Base-by-base conservation (phyloP, 2,797 vertebrate genomes). In the Oryzias sinensis region DNA sequence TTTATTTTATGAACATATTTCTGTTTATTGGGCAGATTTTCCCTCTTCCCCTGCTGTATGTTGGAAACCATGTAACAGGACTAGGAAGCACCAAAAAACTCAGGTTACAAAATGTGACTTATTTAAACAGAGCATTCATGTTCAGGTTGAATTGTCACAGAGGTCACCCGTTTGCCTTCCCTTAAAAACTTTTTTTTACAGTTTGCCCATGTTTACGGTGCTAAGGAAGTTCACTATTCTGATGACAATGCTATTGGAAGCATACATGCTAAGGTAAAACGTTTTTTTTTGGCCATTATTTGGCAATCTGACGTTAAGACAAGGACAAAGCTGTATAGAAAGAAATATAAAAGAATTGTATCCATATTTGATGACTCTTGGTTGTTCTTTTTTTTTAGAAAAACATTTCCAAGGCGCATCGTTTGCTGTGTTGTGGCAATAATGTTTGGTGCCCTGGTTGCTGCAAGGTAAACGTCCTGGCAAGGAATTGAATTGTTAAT, bases 121-220 rank as follows among this genome's bases (percentile, higher is more conserved):
- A 20, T 93, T 62, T 58, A 3, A 4, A 8, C 6, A n/a, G 2
- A 49, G 25, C 3, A 43, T 2, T 57, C 2, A 17, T 42, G 15
- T 3, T 6, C 2, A n/a, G 44, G 33, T 52, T 43, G 2, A 2
- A 5, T 1, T 14, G 53, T 6, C 15, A 51, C 61, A 4, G 5
- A 4, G 14, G 1, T 45, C 6, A 9, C 62, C 11, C 49, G 14
- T 13, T 17, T 48, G 11, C 11, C 56, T 44, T 42, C 1, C 7
- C 2, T 14, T 22, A 22, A 7, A 29, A 61, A 68, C 43, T 0
- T 0, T 72, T 53, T 86, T 86, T 80, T 57, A 61, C 92, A 98
- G 95, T 78, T 91, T 97, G 76, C 95, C 95, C n/a, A 98, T 98
- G 94, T 97, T 97, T 83, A 97, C 95, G 14, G 95, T 96, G 14